Percentiles rank a stretch among this genome's conserved stretches.
These are phyloP conservation scores for Pygoscelis adeliae DNA, from an alignment of 2,113 vertebrate species.

Conservation along the genomic window DNA sequence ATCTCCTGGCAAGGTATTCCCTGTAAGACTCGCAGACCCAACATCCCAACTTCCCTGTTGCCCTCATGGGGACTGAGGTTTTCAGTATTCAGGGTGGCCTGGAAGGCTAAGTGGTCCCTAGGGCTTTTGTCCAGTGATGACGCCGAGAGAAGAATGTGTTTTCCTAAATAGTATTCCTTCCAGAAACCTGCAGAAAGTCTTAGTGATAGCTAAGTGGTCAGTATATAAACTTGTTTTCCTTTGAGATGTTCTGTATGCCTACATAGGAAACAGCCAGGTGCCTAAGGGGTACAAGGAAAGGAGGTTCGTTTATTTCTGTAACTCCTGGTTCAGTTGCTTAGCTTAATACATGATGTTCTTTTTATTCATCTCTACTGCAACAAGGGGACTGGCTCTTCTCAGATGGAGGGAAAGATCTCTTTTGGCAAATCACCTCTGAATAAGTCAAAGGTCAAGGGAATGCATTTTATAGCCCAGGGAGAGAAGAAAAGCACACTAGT, in stretches of 20 bases:
- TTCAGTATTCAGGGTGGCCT: background rate
- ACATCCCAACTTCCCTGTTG: background rate
- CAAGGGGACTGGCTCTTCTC: background rate
- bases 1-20: background rate
- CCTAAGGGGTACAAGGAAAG: background rate
- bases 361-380: background rate
- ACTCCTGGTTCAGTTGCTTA: background rate
- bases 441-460: background rate
- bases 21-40: background rate
- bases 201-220: background rate
- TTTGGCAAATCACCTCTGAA: background rate
- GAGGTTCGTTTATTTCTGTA: background rate
- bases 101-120: background rate
- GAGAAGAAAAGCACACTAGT: background rate
- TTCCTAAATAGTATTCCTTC: background rate
- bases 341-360: background rate
- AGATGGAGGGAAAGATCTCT: background rate
- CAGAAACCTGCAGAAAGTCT: background rate
- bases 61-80: background rate
- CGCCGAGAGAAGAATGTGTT: accelerated
- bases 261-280: background rate
- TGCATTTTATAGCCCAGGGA: background rate
- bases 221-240: background rate
- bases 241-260: background rate
- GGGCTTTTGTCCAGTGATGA: background rate